Evolutionary conservation across 1,140 invertebrate genomes (phyloP), one percentile per base, ranked within the genome.

Genomic region (Psix sp.): DNA sequence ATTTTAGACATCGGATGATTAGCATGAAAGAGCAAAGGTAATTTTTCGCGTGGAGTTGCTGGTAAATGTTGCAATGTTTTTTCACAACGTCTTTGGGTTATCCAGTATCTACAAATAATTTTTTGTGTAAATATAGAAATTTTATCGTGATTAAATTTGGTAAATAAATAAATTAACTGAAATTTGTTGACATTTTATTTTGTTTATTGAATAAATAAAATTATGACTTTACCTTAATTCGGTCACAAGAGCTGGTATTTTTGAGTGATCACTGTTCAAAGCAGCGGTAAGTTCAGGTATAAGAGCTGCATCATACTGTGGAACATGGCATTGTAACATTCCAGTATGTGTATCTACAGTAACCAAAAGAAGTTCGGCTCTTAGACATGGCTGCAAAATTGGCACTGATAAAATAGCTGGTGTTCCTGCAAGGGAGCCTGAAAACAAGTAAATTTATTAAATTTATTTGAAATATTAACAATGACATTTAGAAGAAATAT

Each of bases 261-360:
- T 91, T 6, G 89, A 88, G 40, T 91, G 91, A 85, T 96, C 94
- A 1, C 90, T 90, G 81, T 96, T 96, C 0, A 98, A 87, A 35
- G 92, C 91, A 33, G 90, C 85, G 71, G 96, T 94, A 59, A 98
- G 90, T 57, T 97, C 96, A 10, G 91, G 89, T 49, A 95, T 92
- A 17, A 94, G 89, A 10, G 94, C 92, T 31, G 94, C 92, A 78
- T 93, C 92, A 85, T 96, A 95, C 81, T 96, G 95, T 10, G 96
- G 96, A 29, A 98, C 93, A 81, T 97, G 95, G 75, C 94, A 95
- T 29, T 94, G 92, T 60, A 96, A 89, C 84, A 94, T 93, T 3
- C 97, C 97, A n/a, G 94, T 95, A 80, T 98, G 95, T 33, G 95
- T 96, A 81, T 98, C 96, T 21, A 98, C 95, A 31, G 96, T 95